Evolutionary conservation across 2,888 invertebrate species (phyloP), one percentile per base, ranked within the genome.

Genomic region (Arenicola marina): DNA sequence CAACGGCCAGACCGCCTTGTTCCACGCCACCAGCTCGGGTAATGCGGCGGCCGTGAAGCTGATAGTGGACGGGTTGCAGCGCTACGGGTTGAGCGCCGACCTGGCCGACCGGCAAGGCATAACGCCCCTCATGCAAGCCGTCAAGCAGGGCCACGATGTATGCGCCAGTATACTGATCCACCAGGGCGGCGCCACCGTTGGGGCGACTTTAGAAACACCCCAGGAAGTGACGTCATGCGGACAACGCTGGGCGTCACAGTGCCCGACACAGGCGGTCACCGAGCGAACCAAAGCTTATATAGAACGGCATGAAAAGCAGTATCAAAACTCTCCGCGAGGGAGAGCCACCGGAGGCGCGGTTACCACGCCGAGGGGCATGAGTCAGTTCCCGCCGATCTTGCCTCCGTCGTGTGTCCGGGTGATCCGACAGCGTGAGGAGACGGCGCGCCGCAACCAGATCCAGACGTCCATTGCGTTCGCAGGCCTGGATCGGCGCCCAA

Each of bases 101-200:
- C 45, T 70, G 11, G 61, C 71, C 21, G 69, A 74, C 54, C 56
- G 51, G 44, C 48, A 46, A 1, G 73, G 75, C 1, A 54, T 68
- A 7, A 72, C 72, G 0, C 75, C 75, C 2, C 69, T 73, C 4
- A 73, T 73, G 72, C 71, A 70, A 11, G 73, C 73, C 2, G 54
- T 64, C 28, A 57, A 68, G 11, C 67, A 72, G 1, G 71, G 73
- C 18, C 66, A 72, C 51, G 75, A 75, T 38, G 66, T 74, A 0
- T 75, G 75, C 62, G 69, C 67, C 4, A 71, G 70, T 59, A 74
- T 74, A 7, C 59, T 75, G 0, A 66, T 70, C 1, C 59, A 68
- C 15, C 65, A 70, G 28, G 74, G 73, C 0, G 67, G 68, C 28
- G 73, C 73, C 26, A 73, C 68, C 48, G 70, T 71, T 28, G 74